Conservation (phyloP, 2,113 vertebrate species). For the Ameiurus melas region DNA sequence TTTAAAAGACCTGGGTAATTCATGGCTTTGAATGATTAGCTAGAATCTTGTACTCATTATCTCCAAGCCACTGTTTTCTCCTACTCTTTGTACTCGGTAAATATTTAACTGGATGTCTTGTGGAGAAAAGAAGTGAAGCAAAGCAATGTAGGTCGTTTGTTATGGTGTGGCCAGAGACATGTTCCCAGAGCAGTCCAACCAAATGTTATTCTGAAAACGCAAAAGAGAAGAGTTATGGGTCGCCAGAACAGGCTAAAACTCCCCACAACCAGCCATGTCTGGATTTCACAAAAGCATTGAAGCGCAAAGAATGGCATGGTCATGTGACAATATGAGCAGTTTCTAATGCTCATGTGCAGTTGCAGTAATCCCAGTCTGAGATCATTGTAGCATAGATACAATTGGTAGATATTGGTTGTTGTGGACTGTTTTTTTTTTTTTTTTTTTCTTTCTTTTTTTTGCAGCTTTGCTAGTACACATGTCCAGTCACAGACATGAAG, state of each 20-base stretch:
- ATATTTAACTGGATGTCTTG: conserved; percentile 21
- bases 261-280: background rate
- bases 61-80: conserved; percentile 2
- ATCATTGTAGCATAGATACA: conserved; percentile 7
- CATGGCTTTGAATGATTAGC: conserved; percentile 22
- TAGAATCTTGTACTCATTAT: conserved; percentile 8
- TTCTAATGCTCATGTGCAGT: background rate
- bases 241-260: conserved; percentile 3
- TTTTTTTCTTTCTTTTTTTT: background rate
- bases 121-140: conserved; percentile 39
- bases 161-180: background rate
- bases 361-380: background rate
- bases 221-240: background rate
- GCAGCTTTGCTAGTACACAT: background rate
- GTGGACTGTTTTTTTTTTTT: background rate
- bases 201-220: background rate
- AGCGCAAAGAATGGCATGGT: conserved; percentile 9
- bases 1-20: background rate
- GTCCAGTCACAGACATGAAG: background rate
- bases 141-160: background rate
- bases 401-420: background rate
- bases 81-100: conserved; percentile 16
- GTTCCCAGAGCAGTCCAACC: conserved; percentile 2
- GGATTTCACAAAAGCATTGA: conserved; percentile 11
- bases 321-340: background rate